Evolutionary conservation across 2,888 invertebrate genomes (phyloP).

Genomic region (Minunthozetes semirufus): DNA sequence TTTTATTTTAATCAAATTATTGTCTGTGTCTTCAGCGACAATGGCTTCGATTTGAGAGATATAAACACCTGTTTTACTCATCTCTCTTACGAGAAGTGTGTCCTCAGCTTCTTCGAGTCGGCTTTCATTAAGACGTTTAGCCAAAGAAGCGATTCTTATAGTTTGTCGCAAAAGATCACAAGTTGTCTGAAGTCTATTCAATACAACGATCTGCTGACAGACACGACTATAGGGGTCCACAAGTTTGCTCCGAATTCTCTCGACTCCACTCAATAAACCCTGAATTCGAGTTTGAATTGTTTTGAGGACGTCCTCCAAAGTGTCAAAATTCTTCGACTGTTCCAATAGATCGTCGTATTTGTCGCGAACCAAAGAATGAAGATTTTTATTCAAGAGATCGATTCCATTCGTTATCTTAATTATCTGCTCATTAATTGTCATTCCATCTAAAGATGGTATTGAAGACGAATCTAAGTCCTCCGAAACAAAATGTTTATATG

Average conservation of each 20-base stretch:
- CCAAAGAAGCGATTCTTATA: slow-evolving; percentile 33
- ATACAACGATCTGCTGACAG: slow-evolving; percentile 26
- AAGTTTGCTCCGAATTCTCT: slow-evolving; percentile 18
- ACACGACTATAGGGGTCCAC: slow-evolving; percentile 35
- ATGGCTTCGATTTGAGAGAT: slow-evolving; percentile 34
- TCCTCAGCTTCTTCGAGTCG: slow-evolving; percentile 24
- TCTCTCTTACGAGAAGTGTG: slow-evolving; percentile 24
- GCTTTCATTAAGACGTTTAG: slow-evolving; percentile 26
- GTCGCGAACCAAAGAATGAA: slow-evolving; percentile 29
- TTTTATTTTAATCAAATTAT: slow-evolving; percentile 17
- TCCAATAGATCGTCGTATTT: slow-evolving; percentile 34
- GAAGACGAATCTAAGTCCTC: slow-evolving; percentile 17
- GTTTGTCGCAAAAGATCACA: slow-evolving; percentile 37
- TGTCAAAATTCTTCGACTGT: slow-evolving; percentile 31
- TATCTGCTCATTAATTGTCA: slow-evolving; percentile 33
- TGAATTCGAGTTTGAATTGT: slow-evolving; percentile 28
- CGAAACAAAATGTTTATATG: slow-evolving; percentile 14
- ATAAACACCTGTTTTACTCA: slow-evolving; percentile 32
- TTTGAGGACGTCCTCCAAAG: slow-evolving; percentile 28
- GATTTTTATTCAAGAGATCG: slow-evolving; percentile 27
- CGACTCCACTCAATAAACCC: slow-evolving; percentile 18
- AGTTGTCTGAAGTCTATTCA: slow-evolving; percentile 36
- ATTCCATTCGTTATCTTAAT: slow-evolving; percentile 31
- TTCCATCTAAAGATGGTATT: not conserved
- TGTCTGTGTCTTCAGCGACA: slow-evolving; percentile 30